Base-by-base conservation (phyloP, 2,888 invertebrate genomes). In the Eupithecia pulchellata region DNA sequence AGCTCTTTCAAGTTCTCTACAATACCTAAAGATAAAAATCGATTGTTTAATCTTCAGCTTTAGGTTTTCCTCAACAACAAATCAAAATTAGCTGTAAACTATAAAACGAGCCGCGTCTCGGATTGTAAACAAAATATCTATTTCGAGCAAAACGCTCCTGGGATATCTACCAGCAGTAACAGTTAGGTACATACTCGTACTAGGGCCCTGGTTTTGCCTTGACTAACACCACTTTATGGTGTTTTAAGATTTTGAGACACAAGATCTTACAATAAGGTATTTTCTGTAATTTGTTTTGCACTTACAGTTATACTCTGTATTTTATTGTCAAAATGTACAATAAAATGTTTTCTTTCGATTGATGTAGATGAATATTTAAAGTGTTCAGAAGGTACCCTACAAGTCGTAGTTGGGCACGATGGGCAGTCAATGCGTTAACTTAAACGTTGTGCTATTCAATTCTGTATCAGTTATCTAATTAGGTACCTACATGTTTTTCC, bases 41-140 rank as follows among this genome's bases (percentile, higher is more conserved):
- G n/a, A 60, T 60, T 29, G 8, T 29, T 8, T 30, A 25, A 20
- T 1, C 20, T 47, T 25, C n/a, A 20, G 25, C 25, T n/a, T 2
- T 20, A 32, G 32, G n/a, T 69, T 66, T 70, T 70, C 57, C 62
- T 70, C 27, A 66, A 66, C 42, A 66, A 61, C 64, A 60, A 27
- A n/a, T 67, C 62, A 52, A 60, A 62, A 65, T 72, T 65, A 66
- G 47, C 65, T 47, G 62, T 68, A 69, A 61, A 66, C 69, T 52
- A 69, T 72, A 69, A 72, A 69, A 72, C 47, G 47, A 11, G 4
- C 61, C 25, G 14, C 25, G 27, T 52, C 42, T 60, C 20, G 55
- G 30, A 69, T 64, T 72, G 71, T 75, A 75, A 75, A 75, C 75
- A 75, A 66, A 67, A 64, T 29, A 64, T 72, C 36, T 75, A 75